Conservation (phyloP, 2,888 invertebrate species). For the Nasonia oneida region DNA sequence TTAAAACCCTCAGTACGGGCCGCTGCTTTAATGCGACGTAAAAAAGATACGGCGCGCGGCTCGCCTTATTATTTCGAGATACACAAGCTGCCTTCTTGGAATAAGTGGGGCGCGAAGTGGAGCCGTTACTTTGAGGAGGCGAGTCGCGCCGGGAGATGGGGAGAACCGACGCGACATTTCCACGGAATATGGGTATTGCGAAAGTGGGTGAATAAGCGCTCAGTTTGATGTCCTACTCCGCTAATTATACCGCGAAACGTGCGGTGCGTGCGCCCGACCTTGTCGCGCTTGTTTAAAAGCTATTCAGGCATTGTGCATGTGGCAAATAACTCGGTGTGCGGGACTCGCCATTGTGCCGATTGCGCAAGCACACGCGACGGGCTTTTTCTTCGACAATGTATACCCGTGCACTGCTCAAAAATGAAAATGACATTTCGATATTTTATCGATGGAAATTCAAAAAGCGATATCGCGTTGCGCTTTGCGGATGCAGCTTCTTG, state of each 20-base stretch:
- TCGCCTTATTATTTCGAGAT: background rate
- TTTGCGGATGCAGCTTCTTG: slow-evolving; percentile 11
- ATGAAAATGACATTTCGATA: background rate
- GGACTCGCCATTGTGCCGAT: background rate
- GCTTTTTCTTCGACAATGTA: background rate
- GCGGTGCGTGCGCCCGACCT: background rate
- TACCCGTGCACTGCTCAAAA: too few species aligned
- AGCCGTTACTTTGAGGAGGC: background rate
- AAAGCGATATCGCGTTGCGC: background rate
- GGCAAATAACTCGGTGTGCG: too few species aligned
- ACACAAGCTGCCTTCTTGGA: background rate
- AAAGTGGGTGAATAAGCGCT: background rate
- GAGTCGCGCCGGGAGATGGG: background rate
- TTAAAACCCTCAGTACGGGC: background rate
- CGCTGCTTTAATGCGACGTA: slow-evolving; percentile 20
- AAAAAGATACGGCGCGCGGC: background rate
- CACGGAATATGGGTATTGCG: background rate
- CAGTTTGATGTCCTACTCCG: background rate
- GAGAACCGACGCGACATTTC: background rate
- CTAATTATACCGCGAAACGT: background rate
- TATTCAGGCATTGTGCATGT: background rate
- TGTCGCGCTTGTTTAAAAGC: background rate
- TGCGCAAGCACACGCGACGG: background rate
- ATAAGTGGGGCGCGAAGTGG: background rate
- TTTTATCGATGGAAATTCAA: background rate